These are phyloP conservation scores for Anoplolepis gracilipes DNA, from an alignment of 1,140 invertebrate genomes.

Conservation along the genomic window DNA sequence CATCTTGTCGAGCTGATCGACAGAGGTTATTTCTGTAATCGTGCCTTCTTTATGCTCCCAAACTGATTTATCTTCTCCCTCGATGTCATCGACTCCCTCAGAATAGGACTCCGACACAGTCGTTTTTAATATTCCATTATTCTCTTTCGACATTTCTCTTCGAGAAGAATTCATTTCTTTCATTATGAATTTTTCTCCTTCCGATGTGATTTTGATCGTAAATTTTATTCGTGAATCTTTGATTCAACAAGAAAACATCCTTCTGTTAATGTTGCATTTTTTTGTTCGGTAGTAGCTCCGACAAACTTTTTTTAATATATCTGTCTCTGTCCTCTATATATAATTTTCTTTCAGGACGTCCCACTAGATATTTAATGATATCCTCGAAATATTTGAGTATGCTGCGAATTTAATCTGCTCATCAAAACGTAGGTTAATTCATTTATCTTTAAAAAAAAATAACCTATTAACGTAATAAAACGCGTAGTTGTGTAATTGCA, in stretches of 20 bases:
- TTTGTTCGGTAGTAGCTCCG: not conserved
- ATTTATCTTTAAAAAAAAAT: not conserved
- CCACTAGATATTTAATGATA: conserved; percentile 34
- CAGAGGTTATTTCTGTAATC: not conserved
- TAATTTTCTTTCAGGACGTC: too few relatives aligned
- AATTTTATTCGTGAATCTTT: too few relatives aligned
- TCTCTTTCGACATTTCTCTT: not conserved
- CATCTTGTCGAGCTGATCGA: not conserved
- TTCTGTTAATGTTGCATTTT: not conserved
- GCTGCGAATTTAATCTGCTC: conserved; percentile 11
- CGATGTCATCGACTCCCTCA: not conserved
- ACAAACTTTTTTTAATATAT: not conserved
- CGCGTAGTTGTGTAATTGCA: not conserved
- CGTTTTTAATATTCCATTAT: conserved; percentile 29
- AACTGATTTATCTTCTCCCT: conserved; percentile 2
- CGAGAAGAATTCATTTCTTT: not conserved
- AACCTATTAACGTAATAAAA: not conserved
- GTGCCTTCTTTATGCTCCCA: not conserved
- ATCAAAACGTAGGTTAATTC: conserved; percentile 23
- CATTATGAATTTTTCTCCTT: not conserved
- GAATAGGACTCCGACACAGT: not conserved
- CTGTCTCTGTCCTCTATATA: not conserved
- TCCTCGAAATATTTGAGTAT: not conserved
- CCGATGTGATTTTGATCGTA: not conserved
- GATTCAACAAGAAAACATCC: not conserved